phyloP scores from a whole-genome alignment of 2,797 vertebrate species.

The Diglossa cyanea region DNA sequence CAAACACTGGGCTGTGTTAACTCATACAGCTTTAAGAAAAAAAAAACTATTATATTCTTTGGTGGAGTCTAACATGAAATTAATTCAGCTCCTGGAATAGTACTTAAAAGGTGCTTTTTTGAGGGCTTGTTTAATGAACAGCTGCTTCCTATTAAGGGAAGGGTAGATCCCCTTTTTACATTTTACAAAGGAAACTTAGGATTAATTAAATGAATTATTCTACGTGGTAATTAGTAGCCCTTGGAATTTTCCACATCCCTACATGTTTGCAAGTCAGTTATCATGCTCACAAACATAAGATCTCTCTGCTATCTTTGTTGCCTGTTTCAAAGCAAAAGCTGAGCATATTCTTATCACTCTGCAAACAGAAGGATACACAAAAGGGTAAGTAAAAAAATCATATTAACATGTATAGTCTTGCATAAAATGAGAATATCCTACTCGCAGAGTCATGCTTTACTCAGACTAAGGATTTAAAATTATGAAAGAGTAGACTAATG shows the following conservation, averaged over 20 bases:
- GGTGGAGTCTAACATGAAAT: not conserved
- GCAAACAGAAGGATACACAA: not conserved
- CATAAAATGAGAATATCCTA: not conserved
- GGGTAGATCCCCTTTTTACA: not conserved
- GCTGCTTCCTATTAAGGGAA: slow-evolving; percentile 10
- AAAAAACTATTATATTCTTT: not conserved
- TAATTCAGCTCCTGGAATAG: not conserved
- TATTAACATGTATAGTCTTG: not conserved
- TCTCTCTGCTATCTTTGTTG: not conserved
- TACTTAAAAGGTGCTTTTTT: not conserved
- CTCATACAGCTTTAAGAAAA: not conserved
- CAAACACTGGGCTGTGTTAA: not conserved
- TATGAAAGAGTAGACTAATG: not conserved
- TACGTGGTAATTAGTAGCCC: not conserved
- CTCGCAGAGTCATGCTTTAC: not conserved
- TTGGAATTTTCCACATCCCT: slow-evolving; percentile 14
- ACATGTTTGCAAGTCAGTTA: not conserved
- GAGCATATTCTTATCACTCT: not conserved
- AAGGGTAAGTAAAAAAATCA: not conserved
- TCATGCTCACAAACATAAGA: not conserved
- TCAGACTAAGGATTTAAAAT: not conserved
- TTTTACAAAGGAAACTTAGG: not conserved
- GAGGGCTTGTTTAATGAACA: not conserved
- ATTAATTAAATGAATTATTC: not conserved
- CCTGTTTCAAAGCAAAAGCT: not conserved